Base-by-base conservation (phyloP, 2,888 invertebrate species). In the Limenitis camilla region DNA sequence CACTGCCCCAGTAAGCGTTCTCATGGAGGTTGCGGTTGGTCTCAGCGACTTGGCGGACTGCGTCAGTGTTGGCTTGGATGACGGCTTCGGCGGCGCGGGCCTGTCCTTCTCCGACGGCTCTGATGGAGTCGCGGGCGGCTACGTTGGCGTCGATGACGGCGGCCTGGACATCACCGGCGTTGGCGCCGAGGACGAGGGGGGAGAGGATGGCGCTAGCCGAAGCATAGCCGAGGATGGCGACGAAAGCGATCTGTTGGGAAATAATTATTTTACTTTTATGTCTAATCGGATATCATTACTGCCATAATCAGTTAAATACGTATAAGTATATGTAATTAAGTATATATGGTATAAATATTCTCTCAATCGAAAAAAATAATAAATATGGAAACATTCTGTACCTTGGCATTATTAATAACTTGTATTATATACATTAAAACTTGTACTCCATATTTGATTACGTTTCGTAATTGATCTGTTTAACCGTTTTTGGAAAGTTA, bases 191-290 rank as follows among this genome's bases (percentile, higher is more conserved):
- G 8, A 68, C 70, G 5, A 74, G 61, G 41, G 84, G 83, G 52
- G 76, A 65, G 46, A 59, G 41, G 71, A 86, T 68, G 55, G 73
- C 68, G 62, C 79, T 69, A 62, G 86, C 86, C 70, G 85, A 77
- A 65, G 86, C 83, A 72, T 81, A 87, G 82, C 85, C 86, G 78
- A 86, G 72, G 70, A 86, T 64, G 80, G 86, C 86, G 68, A 76
- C 73, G 74, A 86, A 81, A 73, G 77, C 81, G 69, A 86, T 74
- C 86, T 86, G 76, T 1, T 40, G 32, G 19, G 9, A 30, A 33
- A 39, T 30, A 29, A 7, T 7, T 4, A 29, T 31, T n/a, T 41
- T 11, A 36, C 29, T n/a, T 36, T 2, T 6, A 33, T 5, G 10
- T 4, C 5, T 10, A 28, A 35, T 29, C 6, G 9, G 10, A 9